Percentiles rank a stretch among this genome's conserved stretches.
Evolutionary conservation across 2,113 vertebrate genomes (phyloP).

Genomic region (Ifrita kowaldi): DNA sequence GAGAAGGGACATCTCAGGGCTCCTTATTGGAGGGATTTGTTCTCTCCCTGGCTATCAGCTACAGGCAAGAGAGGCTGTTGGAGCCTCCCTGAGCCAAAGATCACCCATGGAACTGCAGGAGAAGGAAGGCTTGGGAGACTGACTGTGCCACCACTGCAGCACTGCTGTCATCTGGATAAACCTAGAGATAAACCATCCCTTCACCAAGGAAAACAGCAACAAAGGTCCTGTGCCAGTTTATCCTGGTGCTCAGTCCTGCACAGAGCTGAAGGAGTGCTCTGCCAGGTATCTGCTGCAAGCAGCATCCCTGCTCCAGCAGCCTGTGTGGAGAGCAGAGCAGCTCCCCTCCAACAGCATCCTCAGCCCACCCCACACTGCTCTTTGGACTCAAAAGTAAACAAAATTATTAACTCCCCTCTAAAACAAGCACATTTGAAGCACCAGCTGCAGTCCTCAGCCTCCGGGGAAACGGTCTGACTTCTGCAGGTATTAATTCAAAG

Average conservation of each 20-base stretch:
- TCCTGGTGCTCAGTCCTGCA: neutral
- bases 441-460: slow-evolving; percentile 38
- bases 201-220: neutral
- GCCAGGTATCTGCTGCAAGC: neutral
- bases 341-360: neutral
- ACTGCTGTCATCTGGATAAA: neutral
- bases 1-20: neutral
- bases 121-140: neutral
- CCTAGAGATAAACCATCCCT: neutral
- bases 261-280: neutral
- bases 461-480: neutral
- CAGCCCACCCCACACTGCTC: neutral
- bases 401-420: neutral
- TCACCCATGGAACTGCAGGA: neutral
- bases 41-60: neutral
- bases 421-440: neutral
- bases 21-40: neutral
- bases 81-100: neutral
- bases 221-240: neutral
- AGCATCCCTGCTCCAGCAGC: neutral
- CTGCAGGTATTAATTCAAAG: slow-evolving; percentile 22
- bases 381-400: neutral
- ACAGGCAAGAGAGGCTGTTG: neutral
- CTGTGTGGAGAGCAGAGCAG: neutral
- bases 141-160: neutral